Percentiles rank a stretch among this genome's conserved stretches.
phyloP scores from a whole-genome alignment of 2,888 invertebrate species.

The Podabrus alpinus region DNA sequence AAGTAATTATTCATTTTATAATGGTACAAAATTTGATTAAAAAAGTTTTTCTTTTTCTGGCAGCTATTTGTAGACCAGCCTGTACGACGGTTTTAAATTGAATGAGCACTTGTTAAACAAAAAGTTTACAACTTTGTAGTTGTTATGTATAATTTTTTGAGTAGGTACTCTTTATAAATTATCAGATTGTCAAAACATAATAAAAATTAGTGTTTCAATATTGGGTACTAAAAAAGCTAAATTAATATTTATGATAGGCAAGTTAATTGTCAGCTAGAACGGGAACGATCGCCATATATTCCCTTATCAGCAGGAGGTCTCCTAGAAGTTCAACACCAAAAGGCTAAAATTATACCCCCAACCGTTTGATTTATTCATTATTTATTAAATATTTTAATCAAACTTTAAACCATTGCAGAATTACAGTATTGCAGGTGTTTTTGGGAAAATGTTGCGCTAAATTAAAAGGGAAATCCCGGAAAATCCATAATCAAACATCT shows the following conservation, averaged over 20 bases:
- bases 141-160: background rate
- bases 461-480: background rate
- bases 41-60: background rate
- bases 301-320: conserved; percentile 33
- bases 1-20: background rate
- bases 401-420: background rate
- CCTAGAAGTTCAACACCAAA: conserved; percentile 27
- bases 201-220: conserved; percentile 48
- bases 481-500: too few relatives aligned
- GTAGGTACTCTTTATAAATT: background rate
- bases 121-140: too few relatives aligned
- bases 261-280: conserved; percentile 38
- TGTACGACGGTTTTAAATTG: background rate
- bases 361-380: conserved; percentile 37
- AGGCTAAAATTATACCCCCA: conserved; percentile 38
- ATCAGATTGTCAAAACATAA: conserved; percentile 10
- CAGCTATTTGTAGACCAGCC: background rate
- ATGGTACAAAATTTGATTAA: background rate
- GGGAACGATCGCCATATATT: conserved; percentile 32
- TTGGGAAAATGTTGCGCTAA: background rate
- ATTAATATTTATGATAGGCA: conserved; percentile 48
- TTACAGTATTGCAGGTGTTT: background rate
- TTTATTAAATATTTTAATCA: conserved; percentile 16
- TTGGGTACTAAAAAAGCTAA: conserved; percentile 45
- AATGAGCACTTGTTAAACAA: background rate